phyloP scores from a whole-genome alignment of 1,140 invertebrate genomes.

The Drosophila pseudoobscura region DNA sequence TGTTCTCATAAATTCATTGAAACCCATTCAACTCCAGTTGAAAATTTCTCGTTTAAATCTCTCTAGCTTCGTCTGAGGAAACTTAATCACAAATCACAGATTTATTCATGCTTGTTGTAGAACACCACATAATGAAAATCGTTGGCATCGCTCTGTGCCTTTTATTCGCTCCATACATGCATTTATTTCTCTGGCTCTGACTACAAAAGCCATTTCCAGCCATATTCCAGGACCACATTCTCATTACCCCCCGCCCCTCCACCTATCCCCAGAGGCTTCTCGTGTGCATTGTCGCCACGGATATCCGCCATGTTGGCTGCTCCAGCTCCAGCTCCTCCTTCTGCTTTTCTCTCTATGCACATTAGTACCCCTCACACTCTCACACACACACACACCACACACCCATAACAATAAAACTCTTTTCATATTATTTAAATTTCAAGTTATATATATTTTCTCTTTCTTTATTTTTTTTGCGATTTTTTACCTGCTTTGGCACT shows the following conservation, averaged over 20 bases:
- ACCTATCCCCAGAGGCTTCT: neutral
- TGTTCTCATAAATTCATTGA: no score
- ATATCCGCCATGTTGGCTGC: conserved; percentile 76
- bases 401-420: conserved; percentile 34
- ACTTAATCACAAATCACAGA: conserved; percentile 38
- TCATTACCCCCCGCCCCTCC: neutral
- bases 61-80: neutral
- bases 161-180: conserved; percentile 24
- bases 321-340: conserved; percentile 11
- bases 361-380: conserved; percentile 30
- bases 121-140: conserved; percentile 41
- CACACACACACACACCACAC: neutral
- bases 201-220: conserved; percentile 46
- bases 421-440: conserved; percentile 69
- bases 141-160: conserved; percentile 18
- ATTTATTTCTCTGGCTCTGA: conserved; percentile 15
- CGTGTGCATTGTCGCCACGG: conserved; percentile 75
- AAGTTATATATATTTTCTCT: conserved; percentile 24
- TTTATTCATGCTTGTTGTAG: conserved; percentile 40
- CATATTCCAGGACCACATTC: conserved; percentile 31
- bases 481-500: conserved; percentile 56
- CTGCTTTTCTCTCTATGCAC: conserved; percentile 44
- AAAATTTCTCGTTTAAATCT: no score
- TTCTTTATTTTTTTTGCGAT: conserved; percentile 12
- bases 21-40: no score